These are phyloP conservation scores for Meiosimyza platycephala DNA, from an alignment of 2,888 invertebrate species.

Conservation along the genomic window DNA sequence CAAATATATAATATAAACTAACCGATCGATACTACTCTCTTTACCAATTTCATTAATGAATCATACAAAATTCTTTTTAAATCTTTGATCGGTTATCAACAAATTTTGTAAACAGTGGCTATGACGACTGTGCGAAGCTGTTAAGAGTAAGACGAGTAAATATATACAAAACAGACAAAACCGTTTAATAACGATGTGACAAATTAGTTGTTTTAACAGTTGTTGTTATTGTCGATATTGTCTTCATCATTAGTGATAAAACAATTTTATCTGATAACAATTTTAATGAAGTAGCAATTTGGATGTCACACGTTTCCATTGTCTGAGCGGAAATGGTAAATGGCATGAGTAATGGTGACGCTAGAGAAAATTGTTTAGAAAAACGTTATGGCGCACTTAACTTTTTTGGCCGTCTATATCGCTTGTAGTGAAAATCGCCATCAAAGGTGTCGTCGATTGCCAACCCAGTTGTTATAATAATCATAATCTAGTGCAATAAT, in stretches of 20 bases:
- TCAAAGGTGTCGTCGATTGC: not conserved
- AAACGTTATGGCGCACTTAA: not conserved
- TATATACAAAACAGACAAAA: no score
- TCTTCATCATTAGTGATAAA: not conserved
- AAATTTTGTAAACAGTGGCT: no score
- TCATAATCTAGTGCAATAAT: no score
- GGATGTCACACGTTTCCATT: not conserved
- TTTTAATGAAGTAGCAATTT: not conserved
- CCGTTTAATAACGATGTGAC: constrained; percentile 8
- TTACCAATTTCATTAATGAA: no score
- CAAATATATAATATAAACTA: no score
- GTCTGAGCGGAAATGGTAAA: constrained; percentile 25
- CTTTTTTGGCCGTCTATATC: no score
- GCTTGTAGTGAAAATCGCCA: no score
- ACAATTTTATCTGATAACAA: constrained; percentile 8
- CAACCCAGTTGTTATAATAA: constrained; percentile 20
- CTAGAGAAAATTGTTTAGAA: not conserved
- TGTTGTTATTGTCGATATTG: not conserved
- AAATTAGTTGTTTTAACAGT: constrained; percentile 4
- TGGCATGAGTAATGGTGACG: constrained; percentile 16
- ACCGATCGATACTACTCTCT: no score
- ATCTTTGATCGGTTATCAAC: no score
- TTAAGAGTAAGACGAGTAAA: no score
- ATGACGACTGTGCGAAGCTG: no score
- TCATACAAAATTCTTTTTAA: no score